A percentile compares a stretch with the other conserved stretches of the same genome.
phyloP scores from a whole-genome alignment of 2,797 vertebrate species.

The Choloepus didactylus region DNA sequence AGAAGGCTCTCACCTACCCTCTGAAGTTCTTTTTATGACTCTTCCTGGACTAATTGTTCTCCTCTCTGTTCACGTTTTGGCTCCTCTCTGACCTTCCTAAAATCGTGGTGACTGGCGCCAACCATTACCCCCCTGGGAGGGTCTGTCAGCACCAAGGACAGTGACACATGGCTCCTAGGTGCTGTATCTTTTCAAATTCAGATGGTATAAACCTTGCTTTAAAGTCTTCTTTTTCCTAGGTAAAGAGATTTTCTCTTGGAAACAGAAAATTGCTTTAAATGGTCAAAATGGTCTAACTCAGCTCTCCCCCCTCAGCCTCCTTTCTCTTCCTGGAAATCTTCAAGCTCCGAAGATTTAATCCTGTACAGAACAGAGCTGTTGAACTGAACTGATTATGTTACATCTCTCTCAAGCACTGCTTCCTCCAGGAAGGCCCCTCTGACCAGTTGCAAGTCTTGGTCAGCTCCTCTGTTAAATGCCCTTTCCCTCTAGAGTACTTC shows the following conservation, averaged over 20 bases:
- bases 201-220: neutral
- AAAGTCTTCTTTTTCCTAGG: neutral
- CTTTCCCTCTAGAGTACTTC: neutral
- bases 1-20: neutral
- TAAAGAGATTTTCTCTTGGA: neutral
- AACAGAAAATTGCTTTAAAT: neutral
- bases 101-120: neutral
- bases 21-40: neutral
- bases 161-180: accelerated
- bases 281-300: neutral
- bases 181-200: neutral
- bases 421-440: neutral
- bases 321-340: neutral
- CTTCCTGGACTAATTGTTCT: neutral
- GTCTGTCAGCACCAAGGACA: neutral
- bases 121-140: neutral
- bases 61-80: neutral
- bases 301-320: neutral
- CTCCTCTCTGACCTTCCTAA: neutral
- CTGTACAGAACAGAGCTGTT: too few species aligned
- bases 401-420: too few species aligned
- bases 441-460: neutral
- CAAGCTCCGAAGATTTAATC: neutral
- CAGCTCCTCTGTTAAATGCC: neutral
- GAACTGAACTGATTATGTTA: too few species aligned